Base-by-base conservation (phyloP, 1,140 invertebrate species). In the Luehdorfia chinensis region DNA sequence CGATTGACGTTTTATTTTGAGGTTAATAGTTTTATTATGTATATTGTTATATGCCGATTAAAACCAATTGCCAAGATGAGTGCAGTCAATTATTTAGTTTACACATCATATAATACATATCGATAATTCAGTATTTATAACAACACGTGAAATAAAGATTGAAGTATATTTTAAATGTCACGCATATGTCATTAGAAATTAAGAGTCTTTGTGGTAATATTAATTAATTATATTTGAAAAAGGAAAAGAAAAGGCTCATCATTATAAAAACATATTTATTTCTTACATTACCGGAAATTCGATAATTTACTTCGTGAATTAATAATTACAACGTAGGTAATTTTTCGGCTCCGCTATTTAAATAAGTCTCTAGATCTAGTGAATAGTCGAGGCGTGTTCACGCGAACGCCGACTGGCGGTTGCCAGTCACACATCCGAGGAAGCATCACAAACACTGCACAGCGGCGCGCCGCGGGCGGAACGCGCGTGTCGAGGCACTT, bases 281-380 rank as follows among this genome's bases (percentile, higher is more conserved):
- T 83, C 79, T 81, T 81, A 85, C 67, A 75, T 65, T 85, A 85
- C 70, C 74, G 53, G 75, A 79, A 79, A 83, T 85, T 85, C 78
- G 75, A 77, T 85, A 84, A 81, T 81, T 85, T 84, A 81, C 64
- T 81, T 69, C 69, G 66, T 72, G 67, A 81, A 52, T 55, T 65
- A 72, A 75, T 81, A 81, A 84, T 81, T 85, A 85, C 81, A 85
- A 76, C 75, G 55, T 70, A 77, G 71, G 69, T 76, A 76, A 78
- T 76, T 84, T 68, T 75, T 75, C 63, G 65, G 63, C 71, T 74
- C 65, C 57, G 66, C 67, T 83, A 81, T 78, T 83, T 81, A 81
- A 83, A 81, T 85, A 84, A 80, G 79, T 84, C 77, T 84, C 76
- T 85, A 85, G 57, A 64, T 74, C 66, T 85, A 84, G 51, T 71